These are phyloP conservation scores for Platysternon megacephalum DNA, from an alignment of 2,113 vertebrate genomes.

Conservation along the genomic window DNA sequence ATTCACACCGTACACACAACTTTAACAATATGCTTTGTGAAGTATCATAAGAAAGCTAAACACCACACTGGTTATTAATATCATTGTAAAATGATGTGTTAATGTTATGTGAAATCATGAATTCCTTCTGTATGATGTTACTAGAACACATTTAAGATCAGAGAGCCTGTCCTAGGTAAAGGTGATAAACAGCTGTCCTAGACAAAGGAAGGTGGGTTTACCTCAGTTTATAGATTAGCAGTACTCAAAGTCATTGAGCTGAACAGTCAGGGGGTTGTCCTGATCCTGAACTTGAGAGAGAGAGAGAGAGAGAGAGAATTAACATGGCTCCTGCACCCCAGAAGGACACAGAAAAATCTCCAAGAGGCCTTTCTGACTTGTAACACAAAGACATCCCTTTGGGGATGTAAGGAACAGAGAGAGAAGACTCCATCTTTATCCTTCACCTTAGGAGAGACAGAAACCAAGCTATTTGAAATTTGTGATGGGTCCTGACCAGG, in stretches of 20 bases:
- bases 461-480: neutral
- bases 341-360: neutral
- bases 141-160: neutral
- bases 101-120: neutral
- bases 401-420: neutral
- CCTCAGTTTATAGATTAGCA: neutral
- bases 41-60: neutral
- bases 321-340: neutral
- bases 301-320: neutral
- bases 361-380: neutral
- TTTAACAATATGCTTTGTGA: neutral
- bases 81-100: neutral
- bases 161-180: neutral
- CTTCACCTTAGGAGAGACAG: neutral
- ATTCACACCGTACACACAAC: neutral
- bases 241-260: neutral
- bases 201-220: neutral
- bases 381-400: neutral
- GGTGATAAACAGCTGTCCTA: neutral
- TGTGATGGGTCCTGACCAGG: neutral
- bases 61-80: neutral
- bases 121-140: neutral
- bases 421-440: neutral
- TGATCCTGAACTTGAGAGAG: neutral
- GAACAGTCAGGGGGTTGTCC: neutral